Evolutionary conservation across 2,797 vertebrate species (phyloP), one percentile per base, ranked within the genome.

Genomic region (Falco cherrug): DNA sequence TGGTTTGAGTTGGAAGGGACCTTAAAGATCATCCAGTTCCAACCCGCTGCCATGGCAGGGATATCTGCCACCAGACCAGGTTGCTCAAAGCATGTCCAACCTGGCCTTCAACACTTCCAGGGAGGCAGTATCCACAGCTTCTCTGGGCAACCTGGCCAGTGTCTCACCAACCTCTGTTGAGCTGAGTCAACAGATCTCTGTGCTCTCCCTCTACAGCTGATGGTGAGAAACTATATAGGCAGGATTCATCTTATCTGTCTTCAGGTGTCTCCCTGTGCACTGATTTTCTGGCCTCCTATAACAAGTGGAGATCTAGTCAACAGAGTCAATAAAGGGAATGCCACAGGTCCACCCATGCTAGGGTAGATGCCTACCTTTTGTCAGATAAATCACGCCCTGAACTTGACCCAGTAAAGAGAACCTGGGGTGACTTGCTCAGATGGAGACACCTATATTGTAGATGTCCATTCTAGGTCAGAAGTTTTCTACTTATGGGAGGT

Each of bases 61-160:
- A 45, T 16, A 45, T 16, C n/a, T 73, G 5, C 10, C 25, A 28
- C 13, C 12, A 17, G 2, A 11, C 0, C 28, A 60, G 11, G 3
- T 14, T 50, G 12, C 35, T 43, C 31, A 9, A 83, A 85, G 9
- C 5, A 28, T 2, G 0, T 29, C 25, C 29, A 54, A 5, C 5
- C 20, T 35, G 39, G 1, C 2, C 31, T 35, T 68, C 53, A 41
- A 10, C 1, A 10, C 5, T 45, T 10, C 16, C 21, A 61, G 31
- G 48, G 16, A 60, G 5, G 3, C 1, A 1, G 1, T 18, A 84
- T 2, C 8, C n/a, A 89, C 26, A 77, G 0, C 29, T 47, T 26
- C 39, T 60, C 16, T 60, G 26, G 8, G 29, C 2, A 76, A 8
- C 5, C 0, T 1, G 0, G 3, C n/a, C 63, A 25, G 7, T 25